Evolutionary conservation across 2,113 vertebrate species (phyloP).

Genomic region (Paedocypris sp.): DNA sequence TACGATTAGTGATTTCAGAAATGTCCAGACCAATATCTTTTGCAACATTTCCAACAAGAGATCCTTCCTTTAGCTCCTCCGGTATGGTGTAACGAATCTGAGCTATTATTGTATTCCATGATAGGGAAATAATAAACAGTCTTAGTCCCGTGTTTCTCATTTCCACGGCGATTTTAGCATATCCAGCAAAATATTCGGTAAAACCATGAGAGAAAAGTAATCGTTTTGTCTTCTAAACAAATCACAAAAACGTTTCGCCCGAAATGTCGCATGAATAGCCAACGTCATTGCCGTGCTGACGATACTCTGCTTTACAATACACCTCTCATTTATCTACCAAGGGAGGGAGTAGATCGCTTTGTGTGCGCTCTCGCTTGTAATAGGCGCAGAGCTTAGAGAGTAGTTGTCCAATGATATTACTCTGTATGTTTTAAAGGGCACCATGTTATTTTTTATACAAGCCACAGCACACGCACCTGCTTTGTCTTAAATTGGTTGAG

Average conservation of each 20-base stretch:
- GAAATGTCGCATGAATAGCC: not conserved
- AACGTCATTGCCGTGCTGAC: not conserved
- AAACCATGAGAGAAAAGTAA: not conserved
- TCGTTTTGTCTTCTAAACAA: not conserved
- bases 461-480: not conserved
- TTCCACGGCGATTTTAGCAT: not conserved
- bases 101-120: constrained; percentile 55
- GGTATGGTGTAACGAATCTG: constrained; percentile 54
- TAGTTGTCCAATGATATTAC: constrained; percentile 24
- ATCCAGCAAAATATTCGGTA: constrained; percentile 7
- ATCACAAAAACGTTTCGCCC: not conserved
- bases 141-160: constrained; percentile 40
- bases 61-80: constrained; percentile 57
- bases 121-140: constrained; percentile 36
- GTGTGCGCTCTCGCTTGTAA: constrained; percentile 35
- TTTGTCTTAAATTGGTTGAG: not conserved
- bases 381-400: constrained; percentile 38
- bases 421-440: constrained; percentile 5
- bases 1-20: constrained; percentile 49
- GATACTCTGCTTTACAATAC: not conserved
- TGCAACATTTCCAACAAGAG: constrained; percentile 59
- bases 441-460: not conserved
- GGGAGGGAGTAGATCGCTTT: constrained; percentile 42
- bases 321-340: not conserved
- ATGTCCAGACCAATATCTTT: constrained; percentile 56